Conservation (phyloP, 1,140 invertebrate genomes). For the Anagrus nilaparvatae region DNA sequence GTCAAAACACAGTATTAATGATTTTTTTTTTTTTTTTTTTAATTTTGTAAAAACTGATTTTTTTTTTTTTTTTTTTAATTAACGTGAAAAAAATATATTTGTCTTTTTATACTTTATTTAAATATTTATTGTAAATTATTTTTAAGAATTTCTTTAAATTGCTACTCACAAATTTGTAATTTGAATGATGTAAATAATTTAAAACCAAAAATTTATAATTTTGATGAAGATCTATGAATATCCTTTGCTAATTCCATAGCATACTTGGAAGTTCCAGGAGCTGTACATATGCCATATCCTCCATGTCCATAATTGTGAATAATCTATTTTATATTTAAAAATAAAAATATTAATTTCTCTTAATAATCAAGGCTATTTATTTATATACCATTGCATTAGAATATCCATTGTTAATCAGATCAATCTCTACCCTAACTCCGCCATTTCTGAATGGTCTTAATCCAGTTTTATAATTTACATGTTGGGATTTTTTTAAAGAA, state of each 20-base stretch:
- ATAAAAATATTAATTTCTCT: slow-evolving; percentile 8
- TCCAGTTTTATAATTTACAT: slow-evolving; percentile 60
- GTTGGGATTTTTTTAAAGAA: slow-evolving; percentile 50
- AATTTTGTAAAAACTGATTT: too few species aligned
- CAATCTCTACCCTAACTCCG: slow-evolving; percentile 65
- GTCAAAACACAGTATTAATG: too few species aligned
- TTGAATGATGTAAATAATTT: too few species aligned
- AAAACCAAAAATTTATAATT: slow-evolving; percentile 19
- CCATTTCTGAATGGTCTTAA: slow-evolving; percentile 62
- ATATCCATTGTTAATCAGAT: slow-evolving; percentile 32
- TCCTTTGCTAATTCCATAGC: slow-evolving; percentile 59
- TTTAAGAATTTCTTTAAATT: too few species aligned
- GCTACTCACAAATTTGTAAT: too few species aligned
- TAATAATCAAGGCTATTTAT: slow-evolving; percentile 1
- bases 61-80: too few species aligned
- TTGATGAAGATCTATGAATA: slow-evolving; percentile 31
- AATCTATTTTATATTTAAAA: slow-evolving; percentile 40
- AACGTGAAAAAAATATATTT: too few species aligned
- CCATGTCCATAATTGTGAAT: slow-evolving; percentile 92
- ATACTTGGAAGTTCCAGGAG: slow-evolving; percentile 72
- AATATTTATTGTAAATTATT: too few species aligned
- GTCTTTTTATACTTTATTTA: too few species aligned
- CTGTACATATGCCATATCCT: slow-evolving; percentile 77
- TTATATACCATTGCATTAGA: slow-evolving; percentile 21
- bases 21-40: too few species aligned